Base-by-base conservation (phyloP, 2,113 vertebrate species). In the Cnemophilus loriae region DNA sequence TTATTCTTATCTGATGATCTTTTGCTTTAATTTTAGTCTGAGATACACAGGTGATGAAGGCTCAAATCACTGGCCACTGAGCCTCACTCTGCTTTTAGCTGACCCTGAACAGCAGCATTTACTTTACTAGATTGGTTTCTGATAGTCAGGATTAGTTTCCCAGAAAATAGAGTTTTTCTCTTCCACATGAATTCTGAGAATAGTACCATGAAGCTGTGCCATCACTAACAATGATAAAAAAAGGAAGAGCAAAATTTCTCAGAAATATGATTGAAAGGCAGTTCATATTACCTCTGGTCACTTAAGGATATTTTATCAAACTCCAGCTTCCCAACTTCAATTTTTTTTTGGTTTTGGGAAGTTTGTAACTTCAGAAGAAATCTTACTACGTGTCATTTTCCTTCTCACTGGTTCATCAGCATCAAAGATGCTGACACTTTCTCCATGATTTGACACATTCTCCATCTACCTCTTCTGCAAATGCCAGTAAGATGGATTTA, bases 401-500 rank as follows among this genome's bases (percentile, higher is more conserved):
- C 16, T 64, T 59, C 15, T 71, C 24, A 13, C 24, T 68, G 22
- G 24, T 56, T 91, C 60, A 39, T 32, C 24, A 67, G 33, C 28
- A 75, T 42, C 57, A 69, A 60, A 49, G 19, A 87, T 73, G 49
- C 32, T 89, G 64, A 81, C 2, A 1, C 13, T 75, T 87, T 63
- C 32, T 81, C 32, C n/a, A n/a, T 7, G 2, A 81, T 18, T 22
- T 84, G 57, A 87, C n/a, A 71, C 24, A 27, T 79, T 88, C 59
- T 92, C 49, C 33, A 32, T 83, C 61, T 79, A 35, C 7, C 21
- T 55, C 52, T 60, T 18, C 56, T 79, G 52, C 28, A 87, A 89
- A 71, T 9, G 32, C 32, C 82, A 56, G 44, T 37, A 91, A 93
- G 57, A 84, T 68, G 9, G 81, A 94, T 94, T 55, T 87, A 78